Conservation (phyloP, 2,888 invertebrate genomes). For the Epistrophe grossulariae region DNA sequence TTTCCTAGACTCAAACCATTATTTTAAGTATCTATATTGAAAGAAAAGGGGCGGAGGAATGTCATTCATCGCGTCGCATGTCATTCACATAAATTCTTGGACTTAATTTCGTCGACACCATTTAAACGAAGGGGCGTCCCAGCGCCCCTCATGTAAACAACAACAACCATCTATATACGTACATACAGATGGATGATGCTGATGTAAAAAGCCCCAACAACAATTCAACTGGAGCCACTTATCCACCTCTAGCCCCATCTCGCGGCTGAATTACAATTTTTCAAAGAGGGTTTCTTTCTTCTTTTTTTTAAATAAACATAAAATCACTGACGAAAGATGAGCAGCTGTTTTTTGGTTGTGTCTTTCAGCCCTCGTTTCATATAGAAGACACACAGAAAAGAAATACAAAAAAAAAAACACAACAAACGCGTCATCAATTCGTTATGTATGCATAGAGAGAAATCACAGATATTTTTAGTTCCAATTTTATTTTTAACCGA, state of each 20-base stretch:
- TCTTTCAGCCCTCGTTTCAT: conserved; percentile 14
- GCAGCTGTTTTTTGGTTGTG: conserved; percentile 53
- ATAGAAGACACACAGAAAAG: background rate
- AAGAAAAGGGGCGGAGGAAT: conserved; percentile 14
- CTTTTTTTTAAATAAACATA: conserved; percentile 21
- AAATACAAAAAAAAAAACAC: background rate
- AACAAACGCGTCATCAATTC: conserved; percentile 59
- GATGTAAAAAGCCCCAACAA: conserved; percentile 27
- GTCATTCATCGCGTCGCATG: conserved; percentile 53
- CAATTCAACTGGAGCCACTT: conserved; percentile 6
- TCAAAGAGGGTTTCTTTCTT: background rate
- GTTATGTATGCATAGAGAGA: conserved; percentile 30
- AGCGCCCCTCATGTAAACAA: conserved; percentile 50
- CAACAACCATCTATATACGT: background rate
- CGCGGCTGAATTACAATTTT: conserved; percentile 27
- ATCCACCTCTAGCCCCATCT: conserved; percentile 26
- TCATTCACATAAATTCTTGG: conserved; percentile 64
- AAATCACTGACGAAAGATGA: conserved; percentile 66
- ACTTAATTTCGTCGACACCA: conserved; percentile 60
- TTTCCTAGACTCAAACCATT: conserved; percentile 19
- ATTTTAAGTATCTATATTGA: conserved; percentile 4
- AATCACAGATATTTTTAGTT: conserved; percentile 57
- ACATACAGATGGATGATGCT: conserved; percentile 46
- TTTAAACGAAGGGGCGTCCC: conserved; percentile 20
- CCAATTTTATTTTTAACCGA: conserved; percentile 53